Conservation (phyloP, 2,113 vertebrate genomes). For the Grus americana region DNA sequence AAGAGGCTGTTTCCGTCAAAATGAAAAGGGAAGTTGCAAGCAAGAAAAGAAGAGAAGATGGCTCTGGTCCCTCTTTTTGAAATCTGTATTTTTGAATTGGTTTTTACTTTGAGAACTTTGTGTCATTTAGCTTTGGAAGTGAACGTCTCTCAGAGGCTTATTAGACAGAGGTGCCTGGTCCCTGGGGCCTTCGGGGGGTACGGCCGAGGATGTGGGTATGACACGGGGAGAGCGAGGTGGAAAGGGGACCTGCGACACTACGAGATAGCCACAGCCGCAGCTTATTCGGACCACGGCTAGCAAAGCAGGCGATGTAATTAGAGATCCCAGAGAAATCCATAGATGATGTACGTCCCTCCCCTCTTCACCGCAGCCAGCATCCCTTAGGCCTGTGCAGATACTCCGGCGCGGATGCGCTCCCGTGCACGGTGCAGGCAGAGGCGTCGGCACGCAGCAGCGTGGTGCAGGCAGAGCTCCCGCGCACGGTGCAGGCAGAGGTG, state of each 20-base stretch:
- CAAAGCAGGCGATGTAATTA: background rate
- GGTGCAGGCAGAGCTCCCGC: background rate
- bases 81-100: accelerated
- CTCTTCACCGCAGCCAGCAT: background rate
- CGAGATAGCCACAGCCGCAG: accelerated
- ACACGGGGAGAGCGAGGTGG: background rate
- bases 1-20: background rate
- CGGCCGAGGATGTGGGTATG: accelerated
- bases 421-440: accelerated
- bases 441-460: too few relatives aligned
- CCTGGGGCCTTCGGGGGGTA: background rate
- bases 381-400: accelerated
- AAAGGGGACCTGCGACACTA: background rate
- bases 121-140: background rate
- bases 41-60: background rate
- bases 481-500: accelerated
- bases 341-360: too few relatives aligned
- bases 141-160: background rate
- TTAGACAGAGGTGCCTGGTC: accelerated
- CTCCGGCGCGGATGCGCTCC: background rate
- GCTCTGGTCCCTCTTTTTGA: background rate
- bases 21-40: background rate
- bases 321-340: too few relatives aligned
- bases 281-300: accelerated
- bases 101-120: background rate